phyloP scores from a whole-genome alignment of 2,797 vertebrate species.

The Sebastiscus albofasciatus region DNA sequence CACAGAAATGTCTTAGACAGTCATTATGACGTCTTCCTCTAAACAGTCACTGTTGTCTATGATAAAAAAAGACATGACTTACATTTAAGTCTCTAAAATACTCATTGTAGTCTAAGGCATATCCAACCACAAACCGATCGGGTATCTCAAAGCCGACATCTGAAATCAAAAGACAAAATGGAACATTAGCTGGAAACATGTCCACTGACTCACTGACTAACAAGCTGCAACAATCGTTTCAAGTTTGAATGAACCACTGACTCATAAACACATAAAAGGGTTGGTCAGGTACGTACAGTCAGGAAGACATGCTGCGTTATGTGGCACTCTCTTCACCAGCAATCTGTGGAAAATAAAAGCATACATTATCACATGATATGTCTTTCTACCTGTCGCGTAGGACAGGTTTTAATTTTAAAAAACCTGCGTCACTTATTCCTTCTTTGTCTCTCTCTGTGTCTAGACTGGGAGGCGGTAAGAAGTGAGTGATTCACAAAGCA shows the following conservation, averaged over 20 bases:
- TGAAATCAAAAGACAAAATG: slow-evolving; percentile 68
- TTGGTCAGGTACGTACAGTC: slow-evolving; percentile 87
- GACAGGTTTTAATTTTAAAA: slow-evolving; percentile 10
- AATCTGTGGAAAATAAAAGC: slow-evolving; percentile 80
- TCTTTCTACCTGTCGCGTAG: background rate
- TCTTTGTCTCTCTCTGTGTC: slow-evolving; percentile 36
- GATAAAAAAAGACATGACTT: slow-evolving; percentile 69
- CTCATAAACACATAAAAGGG: slow-evolving; percentile 42
- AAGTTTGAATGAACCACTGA: slow-evolving; percentile 31
- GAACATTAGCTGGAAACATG: slow-evolving; percentile 15
- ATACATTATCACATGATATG: slow-evolving; percentile 22
- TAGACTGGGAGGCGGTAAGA: slow-evolving; percentile 57
- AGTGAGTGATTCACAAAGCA: slow-evolving; percentile 54
- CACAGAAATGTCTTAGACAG: background rate
- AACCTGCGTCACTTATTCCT: slow-evolving; percentile 5
- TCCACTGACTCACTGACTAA: slow-evolving; percentile 33
- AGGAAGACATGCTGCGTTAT: slow-evolving; percentile 84
- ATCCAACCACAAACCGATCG: slow-evolving; percentile 93
- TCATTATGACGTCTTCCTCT: background rate
- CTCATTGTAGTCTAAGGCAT: slow-evolving; percentile 97
- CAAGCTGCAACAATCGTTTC: slow-evolving; percentile 13
- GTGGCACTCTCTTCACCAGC: slow-evolving; percentile 91
- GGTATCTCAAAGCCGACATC: slow-evolving; percentile 97
- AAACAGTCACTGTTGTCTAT: background rate
- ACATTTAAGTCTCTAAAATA: slow-evolving; percentile 94